A percentile compares a stretch with the other conserved stretches of the same genome.
These are phyloP conservation scores for Idris sp. DNA, from an alignment of 1,140 invertebrate genomes.

Conservation along the genomic window DNA sequence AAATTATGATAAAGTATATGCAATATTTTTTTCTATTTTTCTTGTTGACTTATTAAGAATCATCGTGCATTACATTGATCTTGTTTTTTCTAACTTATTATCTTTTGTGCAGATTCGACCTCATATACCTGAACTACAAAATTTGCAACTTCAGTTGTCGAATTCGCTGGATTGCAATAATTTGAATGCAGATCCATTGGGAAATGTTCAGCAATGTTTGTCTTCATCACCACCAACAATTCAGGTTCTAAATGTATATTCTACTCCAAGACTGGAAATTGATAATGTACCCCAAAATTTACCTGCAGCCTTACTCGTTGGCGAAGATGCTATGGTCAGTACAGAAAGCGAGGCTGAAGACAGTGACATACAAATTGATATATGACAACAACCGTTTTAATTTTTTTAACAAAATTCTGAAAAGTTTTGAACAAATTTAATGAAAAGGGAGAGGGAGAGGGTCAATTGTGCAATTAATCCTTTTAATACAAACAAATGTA, in stretches of 20 bases:
- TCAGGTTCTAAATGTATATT: slow-evolving; percentile 77
- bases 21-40: slow-evolving; percentile 9
- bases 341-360: slow-evolving; percentile 77
- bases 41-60: too few relatives aligned
- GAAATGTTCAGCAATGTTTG: slow-evolving; percentile 72
- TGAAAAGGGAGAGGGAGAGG: too few relatives aligned
- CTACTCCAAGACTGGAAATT: slow-evolving; percentile 74
- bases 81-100: slow-evolving; percentile 58
- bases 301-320: slow-evolving; percentile 76
- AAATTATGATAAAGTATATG: slow-evolving; percentile 47
- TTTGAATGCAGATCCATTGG: slow-evolving; percentile 71
- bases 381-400: slow-evolving; percentile 74
- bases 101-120: slow-evolving; percentile 79
- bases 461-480: too few relatives aligned
- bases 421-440: slow-evolving; percentile 5
- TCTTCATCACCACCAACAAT: slow-evolving; percentile 76
- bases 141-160: slow-evolving; percentile 75
- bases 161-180: slow-evolving; percentile 73
- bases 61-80: slow-evolving; percentile 2
- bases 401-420: background rate
- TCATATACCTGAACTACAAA: slow-evolving; percentile 81
- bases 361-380: slow-evolving; percentile 78
- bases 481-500: too few relatives aligned
- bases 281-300: slow-evolving; percentile 77
- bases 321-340: slow-evolving; percentile 76